Percentiles rank a stretch among this genome's conserved stretches.
These are phyloP conservation scores for Drosophila pegasa DNA, from an alignment of 2,888 invertebrate species.

Conservation along the genomic window DNA sequence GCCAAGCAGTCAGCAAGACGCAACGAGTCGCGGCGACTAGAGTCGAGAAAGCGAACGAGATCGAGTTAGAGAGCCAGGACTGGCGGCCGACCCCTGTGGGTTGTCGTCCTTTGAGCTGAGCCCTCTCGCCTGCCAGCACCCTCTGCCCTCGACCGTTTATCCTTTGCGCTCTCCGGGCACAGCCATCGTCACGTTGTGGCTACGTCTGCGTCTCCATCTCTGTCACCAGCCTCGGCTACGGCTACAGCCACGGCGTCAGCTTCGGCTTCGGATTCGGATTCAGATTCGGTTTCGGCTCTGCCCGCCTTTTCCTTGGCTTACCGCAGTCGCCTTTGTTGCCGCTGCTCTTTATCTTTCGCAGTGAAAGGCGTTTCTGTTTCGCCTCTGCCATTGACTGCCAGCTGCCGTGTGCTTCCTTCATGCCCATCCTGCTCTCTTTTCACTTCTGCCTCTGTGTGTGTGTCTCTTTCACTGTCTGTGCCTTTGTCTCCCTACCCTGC, in stretches of 20 bases:
- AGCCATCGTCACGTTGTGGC: conserved; percentile 38
- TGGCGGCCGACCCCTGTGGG: conserved; percentile 65
- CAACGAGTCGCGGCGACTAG: conserved; percentile 17
- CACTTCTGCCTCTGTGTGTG: conserved; percentile 2
- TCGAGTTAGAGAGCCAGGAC: conserved; percentile 8
- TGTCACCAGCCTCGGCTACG: conserved; percentile 6
- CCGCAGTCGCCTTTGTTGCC: conserved; percentile 44
- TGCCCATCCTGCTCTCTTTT: neutral
- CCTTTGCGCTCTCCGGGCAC: conserved; percentile 42
- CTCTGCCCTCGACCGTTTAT: conserved; percentile 26
- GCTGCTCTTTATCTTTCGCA: conserved; percentile 66
- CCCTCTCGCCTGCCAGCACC: conserved; percentile 22
- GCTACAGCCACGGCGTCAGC: conserved; percentile 13
- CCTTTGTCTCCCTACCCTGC: conserved; percentile 3
- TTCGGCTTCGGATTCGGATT: conserved; percentile 3
- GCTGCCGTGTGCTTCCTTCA: conserved; percentile 61
- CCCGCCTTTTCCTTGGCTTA: conserved; percentile 43
- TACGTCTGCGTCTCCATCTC: conserved; percentile 9
- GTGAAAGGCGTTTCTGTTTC: conserved; percentile 70
- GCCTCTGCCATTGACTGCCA: conserved; percentile 59
- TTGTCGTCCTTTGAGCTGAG: conserved; percentile 62
- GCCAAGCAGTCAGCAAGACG: conserved; percentile 74
- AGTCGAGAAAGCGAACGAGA: conserved; percentile 18
- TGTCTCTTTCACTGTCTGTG: conserved; percentile 6
- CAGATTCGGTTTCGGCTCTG: conserved; percentile 11